Percentiles rank a stretch among this genome's conserved stretches.
Evolutionary conservation across 2,113 vertebrate genomes (phyloP).

Genomic region (Lontra canadensis): DNA sequence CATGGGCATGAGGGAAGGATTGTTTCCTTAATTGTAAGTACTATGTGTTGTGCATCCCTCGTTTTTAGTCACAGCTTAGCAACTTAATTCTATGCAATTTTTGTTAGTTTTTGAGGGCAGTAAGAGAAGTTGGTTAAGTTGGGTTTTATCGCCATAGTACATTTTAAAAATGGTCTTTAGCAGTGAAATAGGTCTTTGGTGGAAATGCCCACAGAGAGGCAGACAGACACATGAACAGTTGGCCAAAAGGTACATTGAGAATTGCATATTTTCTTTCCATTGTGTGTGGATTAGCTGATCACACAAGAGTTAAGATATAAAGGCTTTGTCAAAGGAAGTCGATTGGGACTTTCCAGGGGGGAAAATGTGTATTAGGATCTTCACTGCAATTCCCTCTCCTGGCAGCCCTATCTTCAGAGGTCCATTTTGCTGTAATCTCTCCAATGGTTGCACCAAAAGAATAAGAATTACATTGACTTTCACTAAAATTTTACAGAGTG

Average conservation of each 20-base stretch:
- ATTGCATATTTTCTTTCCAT: not conserved
- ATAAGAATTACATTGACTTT: not conserved
- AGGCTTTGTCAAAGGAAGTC: not conserved
- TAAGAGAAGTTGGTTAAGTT: not conserved
- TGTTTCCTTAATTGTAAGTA: not conserved
- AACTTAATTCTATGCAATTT: not conserved
- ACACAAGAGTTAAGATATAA: not conserved
- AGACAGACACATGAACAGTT: not conserved
- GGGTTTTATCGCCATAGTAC: not conserved
- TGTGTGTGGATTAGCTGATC: not conserved
- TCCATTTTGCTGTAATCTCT: not conserved
- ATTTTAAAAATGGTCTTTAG: not conserved
- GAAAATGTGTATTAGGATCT: not conserved
- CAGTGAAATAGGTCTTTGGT: not conserved
- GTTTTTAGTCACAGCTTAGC: not conserved
- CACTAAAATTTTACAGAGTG: not conserved
- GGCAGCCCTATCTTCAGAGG: not conserved
- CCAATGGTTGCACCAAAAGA: not conserved
- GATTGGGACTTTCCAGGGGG: not conserved
- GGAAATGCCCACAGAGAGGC: not conserved
- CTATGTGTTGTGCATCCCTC: not conserved
- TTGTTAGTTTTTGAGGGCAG: constrained; percentile 12
- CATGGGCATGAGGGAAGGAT: not conserved
- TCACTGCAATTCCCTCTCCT: not conserved
- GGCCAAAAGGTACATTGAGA: not conserved